These are phyloP conservation scores for Gobius niger DNA, from an alignment of 2,113 vertebrate genomes.

Conservation along the genomic window DNA sequence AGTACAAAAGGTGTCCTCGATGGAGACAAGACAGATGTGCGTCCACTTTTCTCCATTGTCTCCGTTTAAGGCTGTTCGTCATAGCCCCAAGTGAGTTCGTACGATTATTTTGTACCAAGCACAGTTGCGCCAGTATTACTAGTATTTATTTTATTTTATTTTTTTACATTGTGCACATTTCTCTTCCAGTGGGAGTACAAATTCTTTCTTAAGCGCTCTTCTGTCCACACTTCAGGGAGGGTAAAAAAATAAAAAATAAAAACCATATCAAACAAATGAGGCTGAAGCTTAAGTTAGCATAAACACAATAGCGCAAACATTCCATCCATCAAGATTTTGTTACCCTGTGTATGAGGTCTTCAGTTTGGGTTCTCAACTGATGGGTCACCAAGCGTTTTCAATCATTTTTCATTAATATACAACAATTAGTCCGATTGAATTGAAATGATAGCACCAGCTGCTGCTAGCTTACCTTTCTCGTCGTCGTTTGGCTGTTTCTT, in stretches of 20 bases:
- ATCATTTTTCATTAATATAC: no score
- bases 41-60: constrained; percentile 29
- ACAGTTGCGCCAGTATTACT: constrained; percentile 11
- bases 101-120: neutral
- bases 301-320: constrained; percentile 59
- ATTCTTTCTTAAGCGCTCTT: constrained; percentile 22
- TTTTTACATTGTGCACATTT: constrained; percentile 61
- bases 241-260: constrained; percentile 3
- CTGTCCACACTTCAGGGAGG: constrained; percentile 30
- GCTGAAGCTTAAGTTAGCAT: constrained; percentile 63
- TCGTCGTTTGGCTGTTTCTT: no score
- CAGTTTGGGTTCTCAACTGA: no score
- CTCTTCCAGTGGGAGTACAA: constrained; percentile 39
- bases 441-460: no score
- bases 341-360: no score
- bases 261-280: constrained; percentile 23
- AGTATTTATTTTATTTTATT: no score
- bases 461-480: no score
- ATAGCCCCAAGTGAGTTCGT: constrained; percentile 21
- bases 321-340: constrained; percentile 12
- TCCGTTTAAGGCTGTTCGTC: constrained; percentile 57
- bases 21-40: constrained; percentile 34
- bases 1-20: constrained; percentile 56
- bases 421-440: no score
- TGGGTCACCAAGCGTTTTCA: no score